phyloP scores from a whole-genome alignment of 2,888 invertebrate species.

The Suillia variegata region DNA sequence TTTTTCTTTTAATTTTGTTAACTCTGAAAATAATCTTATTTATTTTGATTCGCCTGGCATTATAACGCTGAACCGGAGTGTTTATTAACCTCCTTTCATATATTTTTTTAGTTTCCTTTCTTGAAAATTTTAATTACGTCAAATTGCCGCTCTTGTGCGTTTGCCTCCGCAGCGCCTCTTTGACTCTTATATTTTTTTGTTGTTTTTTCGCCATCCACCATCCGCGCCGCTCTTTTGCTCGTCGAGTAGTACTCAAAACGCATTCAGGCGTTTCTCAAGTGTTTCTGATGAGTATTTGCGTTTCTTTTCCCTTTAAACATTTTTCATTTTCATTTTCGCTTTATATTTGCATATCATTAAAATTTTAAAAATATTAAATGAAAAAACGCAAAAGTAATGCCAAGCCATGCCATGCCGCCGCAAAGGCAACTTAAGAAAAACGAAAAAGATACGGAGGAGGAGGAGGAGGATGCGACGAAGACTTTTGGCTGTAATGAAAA shows the following conservation, averaged over 20 bases:
- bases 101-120: too few species aligned
- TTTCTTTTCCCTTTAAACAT: neutral
- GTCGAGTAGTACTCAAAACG: conserved; percentile 7
- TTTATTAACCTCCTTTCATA: too few species aligned
- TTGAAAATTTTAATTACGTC: neutral
- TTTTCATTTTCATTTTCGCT: neutral
- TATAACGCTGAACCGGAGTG: too few species aligned
- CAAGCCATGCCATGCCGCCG: too few species aligned
- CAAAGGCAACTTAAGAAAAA: conserved; percentile 38
- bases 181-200: conserved; percentile 43
- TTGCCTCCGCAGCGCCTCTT: too few species aligned
- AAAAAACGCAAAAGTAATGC: too few species aligned
- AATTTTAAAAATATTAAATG: conserved; percentile 54
- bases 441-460: too few species aligned
- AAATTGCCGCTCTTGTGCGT: conserved; percentile 24
- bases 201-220: conserved; percentile 18
- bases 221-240: neutral
- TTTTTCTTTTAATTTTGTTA: too few species aligned
- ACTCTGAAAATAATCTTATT: too few species aligned
- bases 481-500: conserved; percentile 26
- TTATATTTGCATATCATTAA: conserved; percentile 60
- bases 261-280: conserved; percentile 11
- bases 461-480: too few species aligned
- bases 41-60: too few species aligned
- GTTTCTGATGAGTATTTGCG: neutral